Evolutionary conservation across 2,888 invertebrate species (phyloP).

Genomic region (Ectemnius continuus): DNA sequence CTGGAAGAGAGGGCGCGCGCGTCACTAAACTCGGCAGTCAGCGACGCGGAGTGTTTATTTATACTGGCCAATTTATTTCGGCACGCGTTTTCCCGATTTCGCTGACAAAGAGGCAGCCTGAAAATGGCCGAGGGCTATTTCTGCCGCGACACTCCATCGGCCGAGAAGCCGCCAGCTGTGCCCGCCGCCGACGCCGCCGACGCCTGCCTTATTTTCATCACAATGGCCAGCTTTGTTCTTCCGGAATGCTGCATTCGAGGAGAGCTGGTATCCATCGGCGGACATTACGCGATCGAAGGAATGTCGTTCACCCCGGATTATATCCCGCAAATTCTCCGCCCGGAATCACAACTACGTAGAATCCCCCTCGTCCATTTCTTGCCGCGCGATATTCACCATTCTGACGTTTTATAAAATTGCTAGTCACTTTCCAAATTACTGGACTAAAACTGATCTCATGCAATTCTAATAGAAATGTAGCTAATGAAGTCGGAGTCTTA

Average conservation of each 20-base stretch:
- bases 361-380: no score
- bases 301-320: no score
- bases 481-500: no score
- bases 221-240: constrained; percentile 30
- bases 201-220: constrained; percentile 34
- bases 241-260: constrained; percentile 12
- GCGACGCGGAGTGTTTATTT: constrained; percentile 19
- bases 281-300: neutral
- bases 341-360: no score
- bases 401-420: no score
- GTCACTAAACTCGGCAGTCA: neutral
- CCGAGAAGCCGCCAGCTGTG: constrained; percentile 8
- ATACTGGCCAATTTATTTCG: constrained; percentile 16
- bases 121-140: constrained; percentile 26
- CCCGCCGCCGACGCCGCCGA: no score
- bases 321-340: no score
- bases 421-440: no score
- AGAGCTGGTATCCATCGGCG: constrained; percentile 6
- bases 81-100: constrained; percentile 20
- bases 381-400: no score
- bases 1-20: constrained; percentile 11
- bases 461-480: no score
- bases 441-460: no score
- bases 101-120: constrained; percentile 16
- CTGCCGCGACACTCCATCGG: constrained; percentile 13